phyloP scores from a whole-genome alignment of 2,888 invertebrate species.

The Calameuta pallipes region DNA sequence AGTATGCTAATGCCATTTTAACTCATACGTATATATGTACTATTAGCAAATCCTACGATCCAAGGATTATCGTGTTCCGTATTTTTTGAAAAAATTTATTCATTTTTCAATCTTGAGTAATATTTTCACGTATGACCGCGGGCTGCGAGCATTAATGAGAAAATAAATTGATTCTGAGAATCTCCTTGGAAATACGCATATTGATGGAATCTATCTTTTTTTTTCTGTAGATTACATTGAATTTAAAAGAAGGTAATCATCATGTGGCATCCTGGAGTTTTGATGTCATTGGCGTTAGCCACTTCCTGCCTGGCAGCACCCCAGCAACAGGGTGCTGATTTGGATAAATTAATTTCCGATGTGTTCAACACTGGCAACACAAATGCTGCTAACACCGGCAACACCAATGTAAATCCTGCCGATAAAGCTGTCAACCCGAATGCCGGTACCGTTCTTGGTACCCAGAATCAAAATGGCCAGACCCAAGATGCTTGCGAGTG shows the following conservation, averaged over 20 bases:
- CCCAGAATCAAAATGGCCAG: constrained; percentile 19
- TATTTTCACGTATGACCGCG: too few relatives aligned
- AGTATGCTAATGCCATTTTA: neutral
- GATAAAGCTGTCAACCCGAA: neutral
- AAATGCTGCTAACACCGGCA: neutral
- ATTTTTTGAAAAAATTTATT: too few relatives aligned
- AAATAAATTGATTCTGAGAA: too few relatives aligned
- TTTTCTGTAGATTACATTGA: too few relatives aligned
- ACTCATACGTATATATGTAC: too few relatives aligned
- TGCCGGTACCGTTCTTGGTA: constrained; percentile 19
- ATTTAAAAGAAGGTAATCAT: too few relatives aligned
- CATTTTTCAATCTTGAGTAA: too few relatives aligned
- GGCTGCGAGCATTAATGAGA: too few relatives aligned
- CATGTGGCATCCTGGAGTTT: constrained; percentile 79
- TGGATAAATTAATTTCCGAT: constrained; percentile 11
- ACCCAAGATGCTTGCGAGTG: constrained; percentile 71
- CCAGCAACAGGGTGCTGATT: constrained; percentile 20
- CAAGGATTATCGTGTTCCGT: too few relatives aligned
- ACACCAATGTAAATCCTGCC: neutral
- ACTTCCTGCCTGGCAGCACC: constrained; percentile 32
- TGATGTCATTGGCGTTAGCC: constrained; percentile 80
- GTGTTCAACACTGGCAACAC: constrained; percentile 4
- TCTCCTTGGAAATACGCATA: too few relatives aligned
- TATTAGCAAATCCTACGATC: too few relatives aligned
- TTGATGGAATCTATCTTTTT: too few relatives aligned